Evolutionary conservation across 2,888 invertebrate species (phyloP), one percentile per base, ranked within the genome.

Genomic region (Chydorus sphaericus): DNA sequence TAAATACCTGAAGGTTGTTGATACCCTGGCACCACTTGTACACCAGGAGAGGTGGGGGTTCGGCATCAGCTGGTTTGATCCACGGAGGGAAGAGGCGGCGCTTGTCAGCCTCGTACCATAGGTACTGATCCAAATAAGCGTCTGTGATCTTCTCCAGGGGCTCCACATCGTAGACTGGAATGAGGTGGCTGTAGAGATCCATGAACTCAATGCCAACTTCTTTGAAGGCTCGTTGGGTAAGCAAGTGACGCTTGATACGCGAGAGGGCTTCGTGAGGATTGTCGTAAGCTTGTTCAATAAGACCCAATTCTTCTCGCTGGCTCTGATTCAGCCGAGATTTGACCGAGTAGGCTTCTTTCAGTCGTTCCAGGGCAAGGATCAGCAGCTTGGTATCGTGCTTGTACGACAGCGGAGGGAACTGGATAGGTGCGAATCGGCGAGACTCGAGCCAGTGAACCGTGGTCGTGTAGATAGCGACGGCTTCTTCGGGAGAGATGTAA

Each of bases 381-480:
- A 99, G 77, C 53, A 99, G 76, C 68, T 98, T 98, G 0, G 98
- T 99, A 74, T 99, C 98, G 70, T 99, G 98, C 67, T 99, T 99
- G 75, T 99, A 99, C 0, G 97, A 96, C 0, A 99, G 77, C 0
- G 98, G 98, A 3, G 98, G 98, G 74, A 99, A 99, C 0, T 98
- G 98, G 64, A 99, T 98, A 0, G 98, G 98, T 1, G 97, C 96
- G 73, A 99, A 99, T 61, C 98, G 78, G 49, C 98, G 77, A 0
- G 94, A 96, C 70, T 99, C 98, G 60, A 99, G 75, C 98, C 98
- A 99, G 74, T 99, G 98, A 1, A 99, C 98, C 2, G 97, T 97
- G 1, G 97, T 98, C 0, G 98, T 98, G 71, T 98, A 99, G 67
- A 99, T 98, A 30, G 98, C 98, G 14, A 99, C 97, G 20, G 98